Evolutionary conservation across 2,797 vertebrate species (phyloP).

Genomic region (Galago senegalensis): DNA sequence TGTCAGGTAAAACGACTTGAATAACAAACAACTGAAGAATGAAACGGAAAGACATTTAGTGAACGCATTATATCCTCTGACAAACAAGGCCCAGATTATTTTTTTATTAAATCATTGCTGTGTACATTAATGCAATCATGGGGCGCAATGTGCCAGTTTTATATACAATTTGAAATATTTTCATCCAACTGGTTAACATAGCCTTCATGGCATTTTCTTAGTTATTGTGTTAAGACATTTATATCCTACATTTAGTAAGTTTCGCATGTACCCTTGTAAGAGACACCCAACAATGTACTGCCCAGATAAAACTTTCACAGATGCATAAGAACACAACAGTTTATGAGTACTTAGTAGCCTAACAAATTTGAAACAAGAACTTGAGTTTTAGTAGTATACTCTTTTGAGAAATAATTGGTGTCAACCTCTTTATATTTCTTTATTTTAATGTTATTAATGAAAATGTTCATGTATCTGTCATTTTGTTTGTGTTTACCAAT

Average conservation of each 20-base stretch:
- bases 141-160: too few relatives aligned
- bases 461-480: background rate
- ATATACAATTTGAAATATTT: too few relatives aligned
- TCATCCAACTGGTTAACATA: too few relatives aligned
- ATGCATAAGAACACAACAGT: background rate
- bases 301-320: background rate
- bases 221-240: too few relatives aligned
- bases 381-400: background rate
- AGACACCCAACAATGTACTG: background rate
- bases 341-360: background rate
- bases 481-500: background rate
- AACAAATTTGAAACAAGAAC: background rate
- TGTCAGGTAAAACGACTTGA: background rate
- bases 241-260: too few relatives aligned
- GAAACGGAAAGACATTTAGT: background rate
- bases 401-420: slow-evolving; percentile 22
- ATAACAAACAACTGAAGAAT: background rate
- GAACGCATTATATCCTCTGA: background rate
- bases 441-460: slow-evolving; percentile 24
- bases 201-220: too few relatives aligned
- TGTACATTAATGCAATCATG: too few relatives aligned
- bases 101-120: background rate
- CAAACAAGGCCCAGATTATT: background rate
- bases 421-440: background rate
- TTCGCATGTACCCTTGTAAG: too few relatives aligned